Conservation (phyloP, 2,888 invertebrate genomes). For the Epinotia demarniana region DNA sequence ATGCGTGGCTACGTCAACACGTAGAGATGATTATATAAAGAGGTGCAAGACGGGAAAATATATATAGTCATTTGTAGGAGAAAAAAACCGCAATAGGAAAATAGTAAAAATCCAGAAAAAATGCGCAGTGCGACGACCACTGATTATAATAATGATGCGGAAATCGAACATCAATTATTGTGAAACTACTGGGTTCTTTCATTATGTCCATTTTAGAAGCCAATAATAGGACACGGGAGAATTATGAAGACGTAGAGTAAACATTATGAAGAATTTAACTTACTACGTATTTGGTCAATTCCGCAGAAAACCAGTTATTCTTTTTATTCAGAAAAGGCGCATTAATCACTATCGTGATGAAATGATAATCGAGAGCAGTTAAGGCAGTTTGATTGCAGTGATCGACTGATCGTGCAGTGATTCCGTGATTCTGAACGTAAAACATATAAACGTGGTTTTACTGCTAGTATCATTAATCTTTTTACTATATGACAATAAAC, state of each 20-base stretch:
- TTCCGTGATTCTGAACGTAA: background rate
- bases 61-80: background rate
- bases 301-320: background rate
- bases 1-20: background rate
- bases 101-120: background rate
- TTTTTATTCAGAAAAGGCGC: background rate
- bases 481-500: no score
- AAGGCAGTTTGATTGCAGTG: background rate
- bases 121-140: background rate
- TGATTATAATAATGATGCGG: background rate
- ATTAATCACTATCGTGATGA: background rate
- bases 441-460: background rate
- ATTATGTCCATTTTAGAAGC: background rate
- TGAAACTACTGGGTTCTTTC: background rate
- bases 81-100: background rate
- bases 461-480: no score
- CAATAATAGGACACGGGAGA: background rate
- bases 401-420: background rate
- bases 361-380: background rate
- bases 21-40: background rate
- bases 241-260: background rate
- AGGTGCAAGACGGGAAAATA: background rate
- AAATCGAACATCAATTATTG: background rate
- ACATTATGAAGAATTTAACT: background rate
- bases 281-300: background rate